Base-by-base conservation (phyloP, 35 echinoderm and acorn worm genomes). In the Chiridota heheva region DNA sequence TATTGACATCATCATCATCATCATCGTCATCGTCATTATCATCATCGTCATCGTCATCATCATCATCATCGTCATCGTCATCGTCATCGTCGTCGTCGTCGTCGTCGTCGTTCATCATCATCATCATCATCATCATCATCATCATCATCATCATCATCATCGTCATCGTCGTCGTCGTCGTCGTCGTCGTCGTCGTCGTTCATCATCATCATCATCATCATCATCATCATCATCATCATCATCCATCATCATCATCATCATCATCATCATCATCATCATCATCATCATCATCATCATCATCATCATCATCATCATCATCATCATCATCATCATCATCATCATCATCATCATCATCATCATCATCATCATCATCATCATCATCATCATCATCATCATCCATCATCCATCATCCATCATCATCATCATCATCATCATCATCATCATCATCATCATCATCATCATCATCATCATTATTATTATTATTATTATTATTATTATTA, bases 331-430 rank as follows among this genome's bases (percentile, higher is more conserved):
- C 68, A 40, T 42, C 68, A 40, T 71, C 68, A 40, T 71, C 68
- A 42, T 71, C 68, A 71, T 42, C 68, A 71, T 71, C 68, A 40
- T 71, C 68, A 42, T 71, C 68, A 71, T 42, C 68, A 42, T 71
- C 27, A 71, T 71, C 68, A 71, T 71, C 68, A 71, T 42, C 68
- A 40, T 71, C 68, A 71, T 71, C 68, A 42, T 71, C n/a, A n/a
- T n/a, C n/a, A n/a, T n/a, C n/a, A n/a, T n/a, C n/a, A n/a, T n/a
- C n/a, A n/a, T n/a, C n/a, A n/a, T n/a, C n/a, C n/a, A n/a, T n/a
- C n/a, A n/a, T n/a, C n/a, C n/a, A n/a, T n/a, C n/a, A n/a, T n/a
- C n/a, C n/a, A n/a, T n/a, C n/a, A n/a, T n/a, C n/a, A n/a, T n/a
- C n/a, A n/a, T n/a, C n/a, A n/a, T n/a, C 68, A 71, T 39, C 39